A percentile compares a stretch with the other conserved stretches of the same genome.
Conservation (phyloP, 2,888 invertebrate genomes). For the Luffia ferchaultella region DNA sequence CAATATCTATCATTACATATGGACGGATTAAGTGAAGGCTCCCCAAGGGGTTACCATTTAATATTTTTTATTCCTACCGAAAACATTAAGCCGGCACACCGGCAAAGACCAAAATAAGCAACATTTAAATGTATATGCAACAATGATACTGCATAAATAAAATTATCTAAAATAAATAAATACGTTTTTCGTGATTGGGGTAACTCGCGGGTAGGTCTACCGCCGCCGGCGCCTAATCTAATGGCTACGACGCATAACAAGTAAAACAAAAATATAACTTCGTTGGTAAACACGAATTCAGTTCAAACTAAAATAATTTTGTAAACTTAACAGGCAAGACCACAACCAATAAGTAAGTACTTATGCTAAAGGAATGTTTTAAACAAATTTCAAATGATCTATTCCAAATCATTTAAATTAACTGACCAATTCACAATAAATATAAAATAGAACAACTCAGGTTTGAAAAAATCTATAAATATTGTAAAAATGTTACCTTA, state of each 20-base stretch:
- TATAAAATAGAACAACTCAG: not conserved
- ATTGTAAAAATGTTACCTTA: not conserved
- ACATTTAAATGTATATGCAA: slow-evolving; percentile 45
- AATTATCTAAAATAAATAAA: slow-evolving; percentile 58
- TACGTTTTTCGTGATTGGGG: slow-evolving; percentile 53
- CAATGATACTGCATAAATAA: slow-evolving; percentile 51
- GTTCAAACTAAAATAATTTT: slow-evolving; percentile 56
- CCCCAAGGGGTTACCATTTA: slow-evolving; percentile 62
- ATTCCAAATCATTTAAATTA: slow-evolving; percentile 27
- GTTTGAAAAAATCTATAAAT: not conserved
- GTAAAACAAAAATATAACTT: slow-evolving; percentile 44
- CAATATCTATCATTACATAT: slow-evolving; percentile 64
- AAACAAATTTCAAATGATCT: slow-evolving; percentile 12
- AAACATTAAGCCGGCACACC: slow-evolving; percentile 36
- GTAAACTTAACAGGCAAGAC: slow-evolving; percentile 68
- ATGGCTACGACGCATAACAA: slow-evolving; percentile 43
- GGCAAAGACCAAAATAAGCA: slow-evolving; percentile 33
- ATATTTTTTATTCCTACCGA: slow-evolving; percentile 37
- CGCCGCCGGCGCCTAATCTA: slow-evolving; percentile 30
- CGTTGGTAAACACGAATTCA: slow-evolving; percentile 65
- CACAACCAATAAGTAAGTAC: slow-evolving; percentile 69
- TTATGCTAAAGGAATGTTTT: slow-evolving; percentile 62
- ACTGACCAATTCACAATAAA: slow-evolving; percentile 18
- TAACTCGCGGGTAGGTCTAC: slow-evolving; percentile 54
- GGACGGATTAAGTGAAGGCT: slow-evolving; percentile 66